Evolutionary conservation across 1,140 invertebrate genomes (phyloP).

Genomic region (Atta cephalotes): DNA sequence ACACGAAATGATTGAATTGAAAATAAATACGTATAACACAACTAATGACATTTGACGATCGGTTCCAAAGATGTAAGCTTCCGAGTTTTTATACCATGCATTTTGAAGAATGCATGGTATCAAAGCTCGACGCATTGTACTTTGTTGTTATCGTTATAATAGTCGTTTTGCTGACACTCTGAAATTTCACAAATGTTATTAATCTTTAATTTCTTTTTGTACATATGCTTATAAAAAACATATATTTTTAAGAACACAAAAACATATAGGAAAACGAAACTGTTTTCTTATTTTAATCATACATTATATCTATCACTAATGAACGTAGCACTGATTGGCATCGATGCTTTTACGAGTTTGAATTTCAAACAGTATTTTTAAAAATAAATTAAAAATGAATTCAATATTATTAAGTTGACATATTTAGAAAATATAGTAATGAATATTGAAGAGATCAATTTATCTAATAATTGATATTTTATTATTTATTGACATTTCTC

Average conservation of each 20-base stretch:
- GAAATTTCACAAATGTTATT: too few relatives aligned
- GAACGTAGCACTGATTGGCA: neutral
- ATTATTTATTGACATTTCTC: constrained; percentile 3
- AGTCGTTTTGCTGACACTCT: too few relatives aligned
- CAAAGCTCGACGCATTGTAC: too few relatives aligned
- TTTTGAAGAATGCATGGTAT: too few relatives aligned
- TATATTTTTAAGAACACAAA: neutral
- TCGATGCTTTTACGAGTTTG: neutral
- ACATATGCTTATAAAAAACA: too few relatives aligned
- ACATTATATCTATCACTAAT: neutral
- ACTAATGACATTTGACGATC: neutral
- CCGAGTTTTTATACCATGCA: too few relatives aligned
- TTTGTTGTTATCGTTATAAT: too few relatives aligned
- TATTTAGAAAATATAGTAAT: neutral
- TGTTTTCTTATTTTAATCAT: neutral
- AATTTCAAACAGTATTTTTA: neutral
- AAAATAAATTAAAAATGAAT: neutral
- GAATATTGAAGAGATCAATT: neutral
- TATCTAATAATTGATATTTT: neutral
- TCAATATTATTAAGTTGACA: neutral
- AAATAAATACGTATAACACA: neutral
- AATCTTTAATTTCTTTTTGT: too few relatives aligned
- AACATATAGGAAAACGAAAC: neutral
- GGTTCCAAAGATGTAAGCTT: too few relatives aligned
- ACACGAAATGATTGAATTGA: neutral